Base-by-base conservation (phyloP, 2,113 vertebrate genomes). In the Furnarius figulus region DNA sequence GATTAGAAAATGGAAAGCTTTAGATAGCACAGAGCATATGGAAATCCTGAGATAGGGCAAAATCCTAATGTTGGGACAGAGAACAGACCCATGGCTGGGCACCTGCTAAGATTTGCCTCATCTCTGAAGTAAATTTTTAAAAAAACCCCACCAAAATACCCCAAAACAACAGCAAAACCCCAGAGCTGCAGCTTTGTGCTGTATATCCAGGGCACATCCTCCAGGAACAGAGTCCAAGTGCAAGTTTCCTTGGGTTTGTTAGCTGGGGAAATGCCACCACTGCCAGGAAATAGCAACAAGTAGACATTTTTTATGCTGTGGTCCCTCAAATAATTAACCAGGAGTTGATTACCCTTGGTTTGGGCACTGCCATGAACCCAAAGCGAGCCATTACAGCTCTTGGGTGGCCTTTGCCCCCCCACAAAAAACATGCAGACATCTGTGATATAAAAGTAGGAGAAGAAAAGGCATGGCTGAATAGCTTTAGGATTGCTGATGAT, bases 1-100 rank as follows among this genome's bases (percentile, higher is more conserved):
- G 81, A 76, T 97, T 93, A 63, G 84, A 93, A 96, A 97, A 88
- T 3, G 5, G 67, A 72, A 88, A 73, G 58, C 18, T 73, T 80
- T 46, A 37, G 76, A 56, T 27, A 52, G 24, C 21, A 2, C 18
- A 61, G 8, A 93, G 59, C 28, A 2, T 27, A 56, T 63, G 68
- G 33, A 82, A 93, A 91, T 83, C 81, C 74, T 59, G 62, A 93
- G 92, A 84, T 28, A 81, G 23, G 47, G 47, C 21, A 59, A 42
- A 93, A 53, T 21, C 49, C 25, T 18, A 2, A n/a, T 1, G 4
- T 8, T n/a, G 53, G 33, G 19, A 8, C 28, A 53, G 35, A 33
- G 18, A 50, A 44, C 3, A 46, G 35, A 18, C n/a, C 78, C 31
- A 3, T 5, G 25, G 50, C 47, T 24, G 33, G 14, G 31, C 18